phyloP scores from a whole-genome alignment of 2,888 invertebrate species.

The Lithophane semibrunnea region DNA sequence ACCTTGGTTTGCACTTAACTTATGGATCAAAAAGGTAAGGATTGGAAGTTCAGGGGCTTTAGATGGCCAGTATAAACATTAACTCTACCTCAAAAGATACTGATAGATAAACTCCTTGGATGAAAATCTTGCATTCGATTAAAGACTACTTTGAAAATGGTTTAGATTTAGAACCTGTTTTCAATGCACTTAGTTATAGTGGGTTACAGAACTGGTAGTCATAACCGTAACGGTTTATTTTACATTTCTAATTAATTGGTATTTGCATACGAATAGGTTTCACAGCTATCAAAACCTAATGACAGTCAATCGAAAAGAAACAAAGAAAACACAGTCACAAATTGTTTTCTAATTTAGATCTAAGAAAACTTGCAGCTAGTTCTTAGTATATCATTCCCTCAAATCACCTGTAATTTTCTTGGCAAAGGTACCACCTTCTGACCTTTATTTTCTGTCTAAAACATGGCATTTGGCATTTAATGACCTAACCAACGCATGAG shows the following conservation, averaged over 20 bases:
- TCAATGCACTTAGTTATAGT: constrained; percentile 19
- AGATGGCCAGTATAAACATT: neutral
- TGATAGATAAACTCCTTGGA: neutral
- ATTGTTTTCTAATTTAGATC: neutral
- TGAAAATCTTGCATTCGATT: constrained; percentile 8
- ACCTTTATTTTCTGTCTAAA: constrained; percentile 28
- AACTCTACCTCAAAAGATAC: constrained; percentile 7
- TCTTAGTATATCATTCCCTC: neutral
- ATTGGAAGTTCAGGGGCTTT: neutral
- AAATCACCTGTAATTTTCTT: constrained; percentile 47
- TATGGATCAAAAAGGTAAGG: neutral
- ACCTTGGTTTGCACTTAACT: neutral
- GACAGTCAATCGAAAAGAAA: constrained; percentile 2
- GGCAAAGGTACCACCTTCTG: constrained; percentile 18
- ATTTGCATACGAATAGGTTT: neutral
- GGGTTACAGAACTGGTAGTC: constrained; percentile 33
- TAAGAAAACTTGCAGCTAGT: constrained; percentile 1
- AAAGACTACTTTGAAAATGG: constrained; percentile 15
- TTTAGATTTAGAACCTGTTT: constrained; percentile 45
- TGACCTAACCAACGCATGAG: constrained; percentile 30
- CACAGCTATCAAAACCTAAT: neutral
- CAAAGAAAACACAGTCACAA: neutral
- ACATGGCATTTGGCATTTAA: constrained; percentile 40
- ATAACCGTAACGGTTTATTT: constrained; percentile 31
- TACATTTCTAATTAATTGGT: constrained; percentile 14